Conservation (phyloP, 1,140 invertebrate genomes). For the Rhopalosiphum maidis region DNA sequence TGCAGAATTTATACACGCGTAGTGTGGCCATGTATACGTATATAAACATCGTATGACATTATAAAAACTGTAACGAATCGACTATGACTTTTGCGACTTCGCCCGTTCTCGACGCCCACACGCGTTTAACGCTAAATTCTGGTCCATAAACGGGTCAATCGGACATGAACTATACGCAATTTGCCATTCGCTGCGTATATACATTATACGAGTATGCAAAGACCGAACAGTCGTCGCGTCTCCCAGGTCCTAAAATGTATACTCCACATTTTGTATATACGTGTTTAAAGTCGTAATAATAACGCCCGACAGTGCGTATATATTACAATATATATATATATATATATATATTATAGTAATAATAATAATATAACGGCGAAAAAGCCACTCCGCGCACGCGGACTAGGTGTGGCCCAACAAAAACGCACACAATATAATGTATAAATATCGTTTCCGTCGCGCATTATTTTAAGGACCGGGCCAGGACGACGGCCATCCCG, state of each 20-base stretch:
- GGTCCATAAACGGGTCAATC: conserved; percentile 6
- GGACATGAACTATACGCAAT: not conserved
- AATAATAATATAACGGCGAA: not conserved
- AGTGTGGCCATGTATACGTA: not conserved
- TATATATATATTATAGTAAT: not conserved
- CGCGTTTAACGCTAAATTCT: not conserved
- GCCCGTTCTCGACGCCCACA: conserved; percentile 4
- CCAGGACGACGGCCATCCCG: conserved; percentile 27
- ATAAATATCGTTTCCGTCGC: conserved; percentile 28
- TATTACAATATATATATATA: not conserved
- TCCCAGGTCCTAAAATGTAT: not conserved
- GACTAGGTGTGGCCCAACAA: not conserved
- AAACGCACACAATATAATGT: not conserved
- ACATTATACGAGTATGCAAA: not conserved
- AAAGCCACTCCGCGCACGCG: conserved; percentile 23
- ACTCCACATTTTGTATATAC: not conserved
- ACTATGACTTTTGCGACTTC: not conserved
- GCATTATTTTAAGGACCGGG: conserved; percentile 31
- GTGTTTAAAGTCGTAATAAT: not conserved
- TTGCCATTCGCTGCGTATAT: not conserved
- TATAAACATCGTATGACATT: not conserved
- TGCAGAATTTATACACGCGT: too few relatives aligned
- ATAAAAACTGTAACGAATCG: not conserved
- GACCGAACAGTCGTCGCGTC: not conserved
- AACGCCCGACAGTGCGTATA: not conserved